These are phyloP conservation scores for Hestina assimilis DNA, from an alignment of 1,140 invertebrate genomes.

Conservation along the genomic window DNA sequence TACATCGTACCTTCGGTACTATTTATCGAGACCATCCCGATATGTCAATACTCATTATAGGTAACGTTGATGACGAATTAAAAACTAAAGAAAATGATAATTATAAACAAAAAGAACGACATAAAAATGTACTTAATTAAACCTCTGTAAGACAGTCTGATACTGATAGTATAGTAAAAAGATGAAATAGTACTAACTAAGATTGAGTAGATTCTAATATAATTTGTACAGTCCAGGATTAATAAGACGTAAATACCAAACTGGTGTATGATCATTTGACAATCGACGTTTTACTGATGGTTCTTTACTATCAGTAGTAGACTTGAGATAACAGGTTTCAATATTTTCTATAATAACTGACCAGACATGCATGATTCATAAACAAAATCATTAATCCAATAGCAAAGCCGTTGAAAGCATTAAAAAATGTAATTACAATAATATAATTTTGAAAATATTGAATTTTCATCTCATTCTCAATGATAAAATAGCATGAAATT, in stretches of 20 bases:
- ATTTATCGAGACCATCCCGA: conserved; percentile 19
- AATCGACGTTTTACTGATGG: not conserved
- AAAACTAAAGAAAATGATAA: conserved; percentile 25
- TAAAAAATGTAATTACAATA: not conserved
- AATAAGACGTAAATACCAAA: too few relatives aligned
- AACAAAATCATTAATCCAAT: not conserved
- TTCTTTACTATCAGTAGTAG: not conserved
- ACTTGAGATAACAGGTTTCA: not conserved
- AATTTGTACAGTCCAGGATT: too few relatives aligned
- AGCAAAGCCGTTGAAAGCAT: not conserved
- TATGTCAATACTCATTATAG: conserved; percentile 28
- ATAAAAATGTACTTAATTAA: conserved; percentile 44
- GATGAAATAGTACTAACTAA: not conserved
- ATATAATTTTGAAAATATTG: too few relatives aligned
- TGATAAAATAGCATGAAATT: too few relatives aligned
- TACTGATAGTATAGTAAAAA: not conserved
- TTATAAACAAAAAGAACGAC: conserved; percentile 29
- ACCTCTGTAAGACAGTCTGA: conserved; percentile 26
- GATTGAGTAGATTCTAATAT: not conserved
- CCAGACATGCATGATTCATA: not conserved
- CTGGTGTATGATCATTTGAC: not conserved
- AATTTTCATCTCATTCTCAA: too few relatives aligned
- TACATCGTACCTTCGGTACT: conserved; percentile 12
- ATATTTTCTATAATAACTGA: not conserved
- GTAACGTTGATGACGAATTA: conserved; percentile 18